phyloP scores from a whole-genome alignment of 2,113 vertebrate genomes.

The Xenus cinereus region DNA sequence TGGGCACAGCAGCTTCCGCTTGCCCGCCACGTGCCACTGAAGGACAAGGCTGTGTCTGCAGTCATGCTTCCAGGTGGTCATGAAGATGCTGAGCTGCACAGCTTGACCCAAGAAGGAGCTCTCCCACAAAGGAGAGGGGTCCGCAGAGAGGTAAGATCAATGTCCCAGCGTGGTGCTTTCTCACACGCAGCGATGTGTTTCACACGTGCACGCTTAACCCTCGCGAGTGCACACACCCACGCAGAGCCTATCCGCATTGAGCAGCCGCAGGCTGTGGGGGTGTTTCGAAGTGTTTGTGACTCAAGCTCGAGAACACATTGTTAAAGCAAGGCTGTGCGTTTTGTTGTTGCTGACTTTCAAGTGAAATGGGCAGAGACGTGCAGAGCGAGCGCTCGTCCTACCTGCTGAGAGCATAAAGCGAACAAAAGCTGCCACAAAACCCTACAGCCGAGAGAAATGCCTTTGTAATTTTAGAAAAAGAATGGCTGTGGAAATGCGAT shows the following conservation, averaged over 20 bases:
- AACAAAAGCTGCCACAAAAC: neutral
- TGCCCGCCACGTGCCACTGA: accelerated
- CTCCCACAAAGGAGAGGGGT: neutral
- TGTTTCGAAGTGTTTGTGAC: constrained; percentile 8
- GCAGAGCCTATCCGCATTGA: neutral
- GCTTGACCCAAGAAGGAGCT: neutral
- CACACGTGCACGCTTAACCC: neutral
- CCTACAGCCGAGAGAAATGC: neutral
- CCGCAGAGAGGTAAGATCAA: neutral
- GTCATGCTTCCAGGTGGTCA: neutral
- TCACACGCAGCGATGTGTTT: neutral
- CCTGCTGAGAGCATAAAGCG: constrained; percentile 7
- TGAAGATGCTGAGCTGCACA: neutral
- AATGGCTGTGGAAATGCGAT: neutral
- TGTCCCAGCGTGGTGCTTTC: neutral
- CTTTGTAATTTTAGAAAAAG: constrained; percentile 13
- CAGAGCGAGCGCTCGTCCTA: neutral
- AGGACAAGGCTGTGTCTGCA: accelerated
- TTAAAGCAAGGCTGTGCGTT: neutral
- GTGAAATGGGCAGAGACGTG: neutral
- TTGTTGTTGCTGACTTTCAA: neutral
- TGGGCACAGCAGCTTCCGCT: neutral
- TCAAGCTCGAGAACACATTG: constrained; percentile 18
- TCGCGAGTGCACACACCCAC: neutral
- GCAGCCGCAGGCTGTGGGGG: constrained; percentile 27